Evolutionary conservation across 2,113 vertebrate genomes (phyloP).

Genomic region (Agelaius phoeniceus): DNA sequence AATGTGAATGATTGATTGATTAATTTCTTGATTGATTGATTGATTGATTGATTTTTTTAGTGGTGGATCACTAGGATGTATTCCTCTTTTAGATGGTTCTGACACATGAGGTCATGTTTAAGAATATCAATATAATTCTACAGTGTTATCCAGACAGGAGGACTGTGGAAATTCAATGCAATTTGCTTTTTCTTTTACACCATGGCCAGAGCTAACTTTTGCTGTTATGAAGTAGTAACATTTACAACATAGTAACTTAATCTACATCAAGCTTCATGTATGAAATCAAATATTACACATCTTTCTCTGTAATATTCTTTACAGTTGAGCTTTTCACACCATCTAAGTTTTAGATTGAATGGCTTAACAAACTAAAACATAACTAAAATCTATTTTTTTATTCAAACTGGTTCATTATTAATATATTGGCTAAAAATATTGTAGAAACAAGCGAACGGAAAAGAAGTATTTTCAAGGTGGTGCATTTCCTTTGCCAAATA

Average conservation of each 20-base stretch:
- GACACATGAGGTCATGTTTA: neutral
- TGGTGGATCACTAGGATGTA: neutral
- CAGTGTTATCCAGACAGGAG: neutral
- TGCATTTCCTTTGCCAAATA: neutral
- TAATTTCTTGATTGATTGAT: neutral
- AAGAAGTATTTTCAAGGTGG: neutral
- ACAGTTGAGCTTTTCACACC: neutral
- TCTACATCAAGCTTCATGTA: neutral
- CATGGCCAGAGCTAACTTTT: neutral
- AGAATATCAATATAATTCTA: neutral
- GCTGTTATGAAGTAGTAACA: neutral
- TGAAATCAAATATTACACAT: neutral
- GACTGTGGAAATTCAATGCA: neutral
- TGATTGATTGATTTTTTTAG: neutral
- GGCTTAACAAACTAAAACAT: neutral
- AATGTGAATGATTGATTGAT: neutral
- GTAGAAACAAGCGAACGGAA: neutral
- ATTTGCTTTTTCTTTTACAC: neutral
- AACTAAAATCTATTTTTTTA: neutral
- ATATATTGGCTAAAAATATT: neutral
- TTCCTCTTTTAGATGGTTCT: neutral
- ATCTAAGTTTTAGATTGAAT: neutral
- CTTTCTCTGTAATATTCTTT: neutral
- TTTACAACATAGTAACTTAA: neutral
- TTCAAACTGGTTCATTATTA: neutral